Evolutionary conservation across 2,888 invertebrate species (phyloP).

Genomic region (Heterodera filipjevi): DNA sequence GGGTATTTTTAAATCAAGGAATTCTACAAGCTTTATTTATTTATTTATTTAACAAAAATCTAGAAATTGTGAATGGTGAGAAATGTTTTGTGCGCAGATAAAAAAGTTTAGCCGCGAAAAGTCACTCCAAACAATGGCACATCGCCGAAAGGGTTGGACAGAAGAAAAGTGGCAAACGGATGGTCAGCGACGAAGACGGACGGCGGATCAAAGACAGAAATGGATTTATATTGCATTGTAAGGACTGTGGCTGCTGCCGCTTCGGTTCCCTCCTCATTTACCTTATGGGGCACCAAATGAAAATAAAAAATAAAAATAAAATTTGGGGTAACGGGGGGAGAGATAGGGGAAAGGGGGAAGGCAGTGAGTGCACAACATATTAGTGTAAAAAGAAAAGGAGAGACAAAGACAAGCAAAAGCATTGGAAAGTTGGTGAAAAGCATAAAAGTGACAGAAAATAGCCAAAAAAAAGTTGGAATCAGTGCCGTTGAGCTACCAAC

Average conservation of each 20-base stretch:
- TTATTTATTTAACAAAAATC: not conserved
- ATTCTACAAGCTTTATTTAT: too few species aligned
- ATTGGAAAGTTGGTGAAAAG: too few species aligned
- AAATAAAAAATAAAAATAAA: not conserved
- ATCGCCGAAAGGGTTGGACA: not conserved
- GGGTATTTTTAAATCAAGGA: too few species aligned
- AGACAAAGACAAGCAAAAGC: too few species aligned
- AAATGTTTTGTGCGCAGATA: not conserved
- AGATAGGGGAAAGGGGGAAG: too few species aligned
- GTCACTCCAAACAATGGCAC: conserved; percentile 7
- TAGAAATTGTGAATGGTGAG: not conserved
- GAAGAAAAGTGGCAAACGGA: conserved; percentile 42
- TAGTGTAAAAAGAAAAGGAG: too few species aligned
- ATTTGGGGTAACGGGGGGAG: too few species aligned
- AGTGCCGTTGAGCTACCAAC: too few species aligned
- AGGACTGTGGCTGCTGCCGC: conserved; percentile 54
- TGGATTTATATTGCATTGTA: conserved; percentile 24
- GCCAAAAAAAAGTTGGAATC: too few species aligned
- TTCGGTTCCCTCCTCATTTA: conserved; percentile 54
- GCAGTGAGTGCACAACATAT: too few species aligned
- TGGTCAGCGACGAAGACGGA: conserved; percentile 52
- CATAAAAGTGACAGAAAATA: too few species aligned
- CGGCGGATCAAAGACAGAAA: not conserved
- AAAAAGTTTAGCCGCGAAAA: conserved; percentile 4
- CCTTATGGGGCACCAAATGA: conserved; percentile 32